A percentile compares a stretch with the other conserved stretches of the same genome.
phyloP scores from a whole-genome alignment of 2,797 vertebrate genomes.

The Hafferia zeledoni region DNA sequence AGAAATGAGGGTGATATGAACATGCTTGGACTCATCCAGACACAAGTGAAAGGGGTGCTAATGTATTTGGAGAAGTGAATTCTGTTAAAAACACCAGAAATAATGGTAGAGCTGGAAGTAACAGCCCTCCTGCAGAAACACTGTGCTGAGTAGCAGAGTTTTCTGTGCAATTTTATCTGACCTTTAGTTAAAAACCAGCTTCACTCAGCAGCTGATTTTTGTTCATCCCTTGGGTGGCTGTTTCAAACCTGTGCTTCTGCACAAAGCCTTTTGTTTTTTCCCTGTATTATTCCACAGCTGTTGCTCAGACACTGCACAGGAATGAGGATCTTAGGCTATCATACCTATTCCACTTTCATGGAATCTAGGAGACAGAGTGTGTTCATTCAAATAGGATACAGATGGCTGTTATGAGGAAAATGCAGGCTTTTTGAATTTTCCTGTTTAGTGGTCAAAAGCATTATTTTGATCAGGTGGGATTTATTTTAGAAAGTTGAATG shows the following conservation, averaged over 20 bases:
- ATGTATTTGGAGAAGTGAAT: background rate
- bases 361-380: background rate
- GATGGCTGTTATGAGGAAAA: background rate
- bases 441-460: background rate
- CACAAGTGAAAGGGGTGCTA: background rate
- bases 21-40: background rate
- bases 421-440: background rate
- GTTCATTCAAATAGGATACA: background rate
- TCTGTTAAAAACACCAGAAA: background rate
- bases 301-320: background rate
- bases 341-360: background rate
- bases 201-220: slow-evolving; percentile 13
- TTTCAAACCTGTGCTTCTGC: slow-evolving; percentile 13
- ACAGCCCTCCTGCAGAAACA: background rate
- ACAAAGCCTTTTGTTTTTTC: background rate
- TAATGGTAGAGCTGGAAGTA: background rate
- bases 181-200: slow-evolving; percentile 33
- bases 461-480: background rate
- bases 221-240: slow-evolving; percentile 1
- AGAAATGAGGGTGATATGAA: background rate
- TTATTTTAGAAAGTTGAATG: background rate
- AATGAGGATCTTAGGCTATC: background rate
- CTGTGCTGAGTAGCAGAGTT: background rate
- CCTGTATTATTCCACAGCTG: background rate
- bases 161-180: slow-evolving; percentile 25